Percentiles rank a stretch among this genome's conserved stretches.
Evolutionary conservation across 2,113 vertebrate genomes (phyloP).

Genomic region (Clarias magur): DNA sequence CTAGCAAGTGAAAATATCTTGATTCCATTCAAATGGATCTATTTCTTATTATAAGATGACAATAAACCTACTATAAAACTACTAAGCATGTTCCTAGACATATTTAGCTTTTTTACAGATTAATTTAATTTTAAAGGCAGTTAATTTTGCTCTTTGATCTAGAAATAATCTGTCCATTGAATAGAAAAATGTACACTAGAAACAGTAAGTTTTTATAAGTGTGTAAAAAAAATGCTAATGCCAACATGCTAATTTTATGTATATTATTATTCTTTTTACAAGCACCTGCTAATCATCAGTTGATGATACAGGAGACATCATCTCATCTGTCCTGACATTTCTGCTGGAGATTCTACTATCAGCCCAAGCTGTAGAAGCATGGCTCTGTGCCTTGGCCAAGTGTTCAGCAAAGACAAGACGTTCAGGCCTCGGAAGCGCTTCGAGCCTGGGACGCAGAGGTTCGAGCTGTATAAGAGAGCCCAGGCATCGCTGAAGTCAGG

Average conservation of each 20-base stretch:
- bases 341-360: conserved; percentile 19
- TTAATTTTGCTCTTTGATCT: too few relatives aligned
- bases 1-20: too few relatives aligned
- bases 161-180: too few relatives aligned
- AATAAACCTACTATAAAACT: too few relatives aligned
- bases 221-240: background rate
- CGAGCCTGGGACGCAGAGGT: conserved; percentile 92
- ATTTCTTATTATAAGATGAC: too few relatives aligned
- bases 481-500: conserved; percentile 95
- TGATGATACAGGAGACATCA: background rate
- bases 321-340: conserved; percentile 7
- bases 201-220: too few relatives aligned
- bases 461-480: conserved; percentile 95
- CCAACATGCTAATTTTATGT: background rate
- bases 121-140: too few relatives aligned
- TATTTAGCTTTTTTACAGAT: too few relatives aligned
- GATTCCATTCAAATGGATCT: too few relatives aligned
- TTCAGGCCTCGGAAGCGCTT: conserved; percentile 93
- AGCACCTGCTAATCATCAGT: background rate
- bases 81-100: too few relatives aligned
- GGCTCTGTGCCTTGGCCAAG: conserved; percentile 94
- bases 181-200: too few relatives aligned
- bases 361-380: conserved; percentile 66
- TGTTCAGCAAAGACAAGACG: conserved; percentile 97
- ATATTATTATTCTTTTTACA: background rate